Conservation (phyloP, 2,888 invertebrate genomes). For the Nymphalis polychloros region DNA sequence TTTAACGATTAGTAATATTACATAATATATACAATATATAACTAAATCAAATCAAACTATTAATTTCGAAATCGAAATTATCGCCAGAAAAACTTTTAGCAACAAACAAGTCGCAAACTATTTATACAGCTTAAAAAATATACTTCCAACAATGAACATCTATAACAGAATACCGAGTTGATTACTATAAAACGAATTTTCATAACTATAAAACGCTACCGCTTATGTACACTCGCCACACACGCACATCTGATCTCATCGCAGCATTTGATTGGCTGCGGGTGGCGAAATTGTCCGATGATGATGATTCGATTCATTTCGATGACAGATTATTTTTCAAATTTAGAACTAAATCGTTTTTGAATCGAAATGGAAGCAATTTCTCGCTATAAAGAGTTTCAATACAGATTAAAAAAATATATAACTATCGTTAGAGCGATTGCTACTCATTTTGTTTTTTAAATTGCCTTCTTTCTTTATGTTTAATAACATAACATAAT, state of each 20-base stretch:
- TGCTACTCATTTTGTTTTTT: slow-evolving; percentile 16
- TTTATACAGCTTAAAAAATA: too few species aligned
- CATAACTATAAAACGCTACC: slow-evolving; percentile 26
- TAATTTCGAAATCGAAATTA: too few species aligned
- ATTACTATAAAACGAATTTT: too few species aligned
- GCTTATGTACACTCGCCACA: slow-evolving; percentile 43
- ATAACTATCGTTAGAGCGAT: slow-evolving; percentile 6
- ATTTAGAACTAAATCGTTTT: slow-evolving; percentile 43
- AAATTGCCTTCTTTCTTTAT: not conserved
- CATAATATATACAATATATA: too few species aligned
- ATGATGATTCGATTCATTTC: slow-evolving; percentile 75
- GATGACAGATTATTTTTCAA: slow-evolving; percentile 75
- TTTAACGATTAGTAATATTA: too few species aligned
- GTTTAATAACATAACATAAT: not conserved
- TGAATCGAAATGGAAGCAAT: slow-evolving; percentile 34
- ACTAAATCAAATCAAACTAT: too few species aligned
- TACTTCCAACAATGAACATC: too few species aligned
- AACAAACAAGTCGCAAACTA: too few species aligned
- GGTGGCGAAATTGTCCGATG: slow-evolving; percentile 77
- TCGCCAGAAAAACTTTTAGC: too few species aligned
- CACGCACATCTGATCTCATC: slow-evolving; percentile 68
- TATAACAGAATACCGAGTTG: too few species aligned
- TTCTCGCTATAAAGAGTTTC: slow-evolving; percentile 33
- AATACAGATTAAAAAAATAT: slow-evolving; percentile 7
- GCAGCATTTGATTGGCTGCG: slow-evolving; percentile 76